A percentile compares a stretch with the other conserved stretches of the same genome.
phyloP scores from a whole-genome alignment of 2,113 vertebrate genomes.

The Willisornis vidua region DNA sequence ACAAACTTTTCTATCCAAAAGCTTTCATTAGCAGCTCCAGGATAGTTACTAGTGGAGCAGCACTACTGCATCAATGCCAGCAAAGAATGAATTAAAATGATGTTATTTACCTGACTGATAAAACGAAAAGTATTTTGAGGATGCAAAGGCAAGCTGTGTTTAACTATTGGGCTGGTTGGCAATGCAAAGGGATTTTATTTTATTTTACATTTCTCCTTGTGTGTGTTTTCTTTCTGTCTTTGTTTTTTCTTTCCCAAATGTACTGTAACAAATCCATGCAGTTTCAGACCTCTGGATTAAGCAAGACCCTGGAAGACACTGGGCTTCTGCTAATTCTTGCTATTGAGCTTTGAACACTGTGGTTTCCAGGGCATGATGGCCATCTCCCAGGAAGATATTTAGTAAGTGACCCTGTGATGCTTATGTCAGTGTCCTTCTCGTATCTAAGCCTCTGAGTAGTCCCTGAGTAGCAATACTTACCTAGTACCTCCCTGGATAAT shows the following conservation, averaged over 20 bases:
- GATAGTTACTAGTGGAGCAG: background rate
- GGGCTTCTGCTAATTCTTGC: background rate
- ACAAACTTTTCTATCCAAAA: background rate
- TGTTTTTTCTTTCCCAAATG: background rate
- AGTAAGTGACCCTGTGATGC: background rate
- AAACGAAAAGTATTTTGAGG: background rate
- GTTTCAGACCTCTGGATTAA: background rate
- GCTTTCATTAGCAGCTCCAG: background rate
- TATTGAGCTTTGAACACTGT: background rate
- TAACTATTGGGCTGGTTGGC: background rate
- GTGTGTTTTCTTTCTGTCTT: background rate
- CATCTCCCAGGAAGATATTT: background rate
- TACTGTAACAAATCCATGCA: background rate
- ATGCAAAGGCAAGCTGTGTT: background rate
- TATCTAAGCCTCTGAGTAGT: background rate
- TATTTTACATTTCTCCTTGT: background rate
- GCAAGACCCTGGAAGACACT: background rate
- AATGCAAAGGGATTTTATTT: background rate
- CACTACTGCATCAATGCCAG: background rate
- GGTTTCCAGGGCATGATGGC: background rate
- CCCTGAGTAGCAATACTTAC: background rate
- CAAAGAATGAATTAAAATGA: background rate
- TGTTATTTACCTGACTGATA: background rate
- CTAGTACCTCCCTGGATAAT: background rate
- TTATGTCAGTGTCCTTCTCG: background rate